Percentiles rank a stretch among this genome's conserved stretches.
Evolutionary conservation across 2,113 vertebrate genomes (phyloP).

Genomic region (Crotalus viridis): DNA sequence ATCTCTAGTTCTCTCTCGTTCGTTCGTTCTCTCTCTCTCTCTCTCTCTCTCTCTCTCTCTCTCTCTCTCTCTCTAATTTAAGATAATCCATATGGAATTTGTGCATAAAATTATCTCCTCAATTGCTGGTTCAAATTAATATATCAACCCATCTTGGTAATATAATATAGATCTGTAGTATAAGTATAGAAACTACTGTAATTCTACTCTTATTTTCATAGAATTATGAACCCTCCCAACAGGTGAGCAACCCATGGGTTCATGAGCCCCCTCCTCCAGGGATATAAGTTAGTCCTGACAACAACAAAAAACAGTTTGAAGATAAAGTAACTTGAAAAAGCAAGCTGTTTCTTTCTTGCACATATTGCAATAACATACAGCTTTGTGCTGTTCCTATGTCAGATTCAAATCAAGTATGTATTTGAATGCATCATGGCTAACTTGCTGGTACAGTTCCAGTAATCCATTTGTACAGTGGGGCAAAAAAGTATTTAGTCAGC

Average conservation of each 20-base stretch:
- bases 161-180: not conserved
- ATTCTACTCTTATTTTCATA: not conserved
- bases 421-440: not conserved
- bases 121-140: not conserved
- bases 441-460: not conserved
- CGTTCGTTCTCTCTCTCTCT: too few relatives aligned
- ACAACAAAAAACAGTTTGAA: not conserved
- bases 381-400: not conserved
- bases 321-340: not conserved
- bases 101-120: not conserved
- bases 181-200: not conserved
- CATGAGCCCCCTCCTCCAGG: not conserved
- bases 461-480: not conserved
- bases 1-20: too few relatives aligned
- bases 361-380: not conserved
- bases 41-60: too few relatives aligned
- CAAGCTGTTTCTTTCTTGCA: not conserved
- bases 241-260: not conserved
- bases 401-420: not conserved
- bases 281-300: not conserved
- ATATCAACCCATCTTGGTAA: not conserved
- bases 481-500: too few relatives aligned
- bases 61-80: not conserved
- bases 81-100: not conserved
- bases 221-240: not conserved